Evolutionary conservation across 2,113 vertebrate species (phyloP), one percentile per base, ranked within the genome.

Genomic region (Malurus alboscapulatus): DNA sequence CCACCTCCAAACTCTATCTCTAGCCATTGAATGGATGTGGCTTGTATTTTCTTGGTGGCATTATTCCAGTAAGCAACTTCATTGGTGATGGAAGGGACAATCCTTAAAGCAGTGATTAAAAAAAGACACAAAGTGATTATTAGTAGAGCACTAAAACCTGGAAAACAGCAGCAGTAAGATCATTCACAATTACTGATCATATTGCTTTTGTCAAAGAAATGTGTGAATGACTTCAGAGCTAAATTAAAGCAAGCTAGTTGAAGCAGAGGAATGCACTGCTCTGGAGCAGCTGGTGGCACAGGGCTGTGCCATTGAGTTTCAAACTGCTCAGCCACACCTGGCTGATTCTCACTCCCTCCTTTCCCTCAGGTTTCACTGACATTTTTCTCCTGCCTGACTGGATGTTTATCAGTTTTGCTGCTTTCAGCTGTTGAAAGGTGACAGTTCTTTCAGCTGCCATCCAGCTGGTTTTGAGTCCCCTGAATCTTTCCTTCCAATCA

Each of bases 191-290:
- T 54, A 84, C 50, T 53, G 36, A 50, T 81, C 11, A 20, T 32
- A 45, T 29, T 81, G 25, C 19, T 93, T 91, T 81, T 89, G 59
- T 34, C 47, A 89, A 89, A 91, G 12, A 25, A 71, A 87, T 42
- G 69, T 25, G 36, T 68, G 59, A 84, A 54, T 48, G 1, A 40
- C 29, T 81, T 71, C 22, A 54, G 25, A 38, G 27, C 36, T 61
- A 72, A 69, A 87, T 54, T 84, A 74, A 81, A 84, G 87, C 0
- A 1, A 50, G 68, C n/a, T 62, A 58, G 15, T 62, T 84, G 57
- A 71, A 87, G 19, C 42, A 77, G 55, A 76, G 30, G 36, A 77
- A 62, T 32, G 58, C 11, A 19, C 14, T 57, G 14, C 29, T 34
- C 45, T 78, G 65, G 44, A 77, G 47, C 48, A 80, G 24, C 29